A percentile compares a stretch with the other conserved stretches of the same genome.
Evolutionary conservation across 2,113 vertebrate species (phyloP).

Genomic region (Microtus pennsylvanicus): DNA sequence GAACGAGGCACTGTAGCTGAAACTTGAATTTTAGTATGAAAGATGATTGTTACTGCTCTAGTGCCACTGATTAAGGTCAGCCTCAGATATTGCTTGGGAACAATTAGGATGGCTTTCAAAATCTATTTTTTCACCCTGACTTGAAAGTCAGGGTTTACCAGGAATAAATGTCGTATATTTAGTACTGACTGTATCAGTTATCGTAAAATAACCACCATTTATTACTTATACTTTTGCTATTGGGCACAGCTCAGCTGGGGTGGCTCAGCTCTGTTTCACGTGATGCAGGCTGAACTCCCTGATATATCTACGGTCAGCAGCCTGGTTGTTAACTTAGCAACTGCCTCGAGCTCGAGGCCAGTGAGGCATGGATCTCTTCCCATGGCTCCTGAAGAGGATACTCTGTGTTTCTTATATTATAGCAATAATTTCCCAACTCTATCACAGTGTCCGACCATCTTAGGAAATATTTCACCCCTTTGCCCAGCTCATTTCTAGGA

Average conservation of each 20-base stretch:
- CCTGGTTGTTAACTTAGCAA: neutral
- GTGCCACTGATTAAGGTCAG: conserved; percentile 67
- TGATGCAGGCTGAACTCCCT: neutral
- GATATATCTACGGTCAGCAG: neutral
- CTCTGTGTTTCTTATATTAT: neutral
- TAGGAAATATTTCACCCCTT: neutral
- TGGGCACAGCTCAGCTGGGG: neutral
- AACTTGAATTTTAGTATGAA: conserved; percentile 68
- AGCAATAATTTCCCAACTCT: neutral
- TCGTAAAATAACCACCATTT: neutral
- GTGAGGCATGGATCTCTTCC: neutral
- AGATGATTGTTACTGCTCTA: conserved; percentile 59
- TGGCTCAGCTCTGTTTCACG: neutral
- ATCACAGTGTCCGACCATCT: neutral
- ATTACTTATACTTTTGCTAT: neutral
- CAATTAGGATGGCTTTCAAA: conserved; percentile 55
- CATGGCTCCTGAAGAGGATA: neutral
- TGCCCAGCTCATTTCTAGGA: neutral
- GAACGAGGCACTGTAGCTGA: conserved; percentile 48
- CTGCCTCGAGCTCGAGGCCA: neutral
- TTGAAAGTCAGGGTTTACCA: conserved; percentile 20
- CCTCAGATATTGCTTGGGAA: conserved; percentile 3
- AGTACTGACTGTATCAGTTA: neutral
- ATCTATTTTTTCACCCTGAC: neutral
- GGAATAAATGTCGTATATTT: conserved; percentile 1